Evolutionary conservation across 2,888 invertebrate species (phyloP).

Genomic region (Cataglyphis cursor): DNA sequence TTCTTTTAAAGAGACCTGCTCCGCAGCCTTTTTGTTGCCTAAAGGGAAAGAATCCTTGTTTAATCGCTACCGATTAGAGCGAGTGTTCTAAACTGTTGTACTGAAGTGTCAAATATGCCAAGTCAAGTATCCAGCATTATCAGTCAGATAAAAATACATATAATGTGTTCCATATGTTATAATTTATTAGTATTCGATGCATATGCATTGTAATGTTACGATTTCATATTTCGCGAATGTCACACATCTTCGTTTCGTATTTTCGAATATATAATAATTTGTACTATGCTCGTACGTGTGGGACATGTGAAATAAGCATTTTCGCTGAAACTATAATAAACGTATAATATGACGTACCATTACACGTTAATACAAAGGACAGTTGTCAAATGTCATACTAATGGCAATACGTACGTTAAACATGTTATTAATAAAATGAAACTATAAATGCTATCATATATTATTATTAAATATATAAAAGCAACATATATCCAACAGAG

Average conservation of each 20-base stretch:
- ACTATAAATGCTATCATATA: neutral
- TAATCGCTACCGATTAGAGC: conserved; percentile 40
- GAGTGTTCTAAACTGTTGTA: neutral
- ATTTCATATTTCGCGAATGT: neutral
- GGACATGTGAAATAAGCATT: conserved; percentile 19
- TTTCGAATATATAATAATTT: neutral
- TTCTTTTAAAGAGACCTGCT: conserved; percentile 38
- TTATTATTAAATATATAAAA: neutral
- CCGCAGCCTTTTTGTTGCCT: conserved; percentile 11
- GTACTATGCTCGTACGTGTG: neutral
- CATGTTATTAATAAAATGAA: neutral
- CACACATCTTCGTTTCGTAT: neutral
- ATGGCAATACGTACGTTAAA: neutral
- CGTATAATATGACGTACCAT: neutral
- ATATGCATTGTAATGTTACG: neutral
- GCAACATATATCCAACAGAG: neutral
- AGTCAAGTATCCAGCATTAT: neutral
- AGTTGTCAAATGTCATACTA: neutral
- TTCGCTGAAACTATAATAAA: conserved; percentile 7
- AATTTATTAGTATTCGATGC: neutral
- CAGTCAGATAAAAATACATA: neutral
- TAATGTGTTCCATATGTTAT: neutral
- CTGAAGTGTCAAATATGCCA: neutral
- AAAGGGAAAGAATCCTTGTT: neutral
- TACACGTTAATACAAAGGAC: neutral